Evolutionary conservation across 2,888 invertebrate genomes (phyloP).

Genomic region (Drosophila helvetica): DNA sequence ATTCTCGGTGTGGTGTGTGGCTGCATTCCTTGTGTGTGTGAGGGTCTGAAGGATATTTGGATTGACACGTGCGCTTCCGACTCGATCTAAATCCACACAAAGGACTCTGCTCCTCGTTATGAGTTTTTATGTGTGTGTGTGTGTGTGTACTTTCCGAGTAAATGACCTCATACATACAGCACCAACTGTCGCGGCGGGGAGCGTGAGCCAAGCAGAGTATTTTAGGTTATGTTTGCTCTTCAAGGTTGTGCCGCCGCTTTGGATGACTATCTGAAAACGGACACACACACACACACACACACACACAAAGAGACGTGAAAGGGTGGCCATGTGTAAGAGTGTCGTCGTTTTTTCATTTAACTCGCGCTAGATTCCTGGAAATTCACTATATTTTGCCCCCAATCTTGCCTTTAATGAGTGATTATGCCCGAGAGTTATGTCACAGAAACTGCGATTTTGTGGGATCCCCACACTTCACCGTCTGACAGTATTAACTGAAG

Average conservation of each 20-base stretch:
- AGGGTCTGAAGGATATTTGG: conserved; percentile 34
- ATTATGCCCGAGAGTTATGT: background rate
- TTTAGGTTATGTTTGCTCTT: conserved; percentile 73
- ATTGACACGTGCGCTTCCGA: conserved; percentile 19
- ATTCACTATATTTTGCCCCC: conserved; percentile 6
- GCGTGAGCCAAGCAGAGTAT: conserved; percentile 25
- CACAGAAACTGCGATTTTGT: background rate
- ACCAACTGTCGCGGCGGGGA: conserved; percentile 14
- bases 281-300: conserved; percentile 4
- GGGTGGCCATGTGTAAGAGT: background rate
- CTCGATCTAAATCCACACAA: conserved; percentile 28
- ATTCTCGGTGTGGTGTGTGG: conserved; percentile 22
- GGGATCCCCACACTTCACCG: background rate
- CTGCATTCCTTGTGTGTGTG: conserved; percentile 21
- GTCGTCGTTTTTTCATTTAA: conserved; percentile 45
- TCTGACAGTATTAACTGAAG: conserved; percentile 17
- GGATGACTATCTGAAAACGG: background rate
- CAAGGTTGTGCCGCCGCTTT: conserved; percentile 65
- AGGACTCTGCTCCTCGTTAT: conserved; percentile 23
- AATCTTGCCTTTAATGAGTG: background rate
- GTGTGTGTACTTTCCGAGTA: conserved; percentile 56
- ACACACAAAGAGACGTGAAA: background rate
- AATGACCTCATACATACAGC: conserved; percentile 69
- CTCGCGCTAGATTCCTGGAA: conserved; percentile 25
- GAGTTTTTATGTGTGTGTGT: background rate